These are phyloP conservation scores for Trachelus tabidus DNA, from an alignment of 2,888 invertebrate genomes.

Conservation along the genomic window DNA sequence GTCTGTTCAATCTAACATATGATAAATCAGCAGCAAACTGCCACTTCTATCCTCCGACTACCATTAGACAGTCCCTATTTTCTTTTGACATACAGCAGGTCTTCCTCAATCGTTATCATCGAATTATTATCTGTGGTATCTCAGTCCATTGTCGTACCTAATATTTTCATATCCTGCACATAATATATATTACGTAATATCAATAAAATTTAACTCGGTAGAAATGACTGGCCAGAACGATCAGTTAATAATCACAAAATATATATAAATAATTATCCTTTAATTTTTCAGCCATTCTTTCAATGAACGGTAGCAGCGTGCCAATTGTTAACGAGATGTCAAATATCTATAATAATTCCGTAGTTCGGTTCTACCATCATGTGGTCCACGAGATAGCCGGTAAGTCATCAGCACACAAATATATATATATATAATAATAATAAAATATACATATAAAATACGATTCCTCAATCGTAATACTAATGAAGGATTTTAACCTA, in stretches of 20 bases:
- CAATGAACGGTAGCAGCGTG: slow-evolving; percentile 55
- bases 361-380: slow-evolving; percentile 73
- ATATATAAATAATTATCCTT: not conserved
- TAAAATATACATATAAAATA: not conserved
- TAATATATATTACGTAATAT: not conserved
- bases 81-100: not conserved
- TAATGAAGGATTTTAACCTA: no score
- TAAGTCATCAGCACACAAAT: slow-evolving; percentile 54
- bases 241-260: no score
- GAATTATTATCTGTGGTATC: no score
- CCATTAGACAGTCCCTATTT: not conserved
- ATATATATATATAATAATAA: not conserved
- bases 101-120: not conserved
- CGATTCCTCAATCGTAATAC: not conserved
- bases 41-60: not conserved
- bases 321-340: slow-evolving; percentile 52
- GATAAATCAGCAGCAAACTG: not conserved
- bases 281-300: slow-evolving; percentile 39
- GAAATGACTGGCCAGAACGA: not conserved
- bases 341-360: slow-evolving; percentile 72
- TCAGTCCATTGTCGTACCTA: no score
- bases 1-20: not conserved
- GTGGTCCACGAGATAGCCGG: slow-evolving; percentile 77
- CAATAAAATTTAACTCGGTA: not conserved
- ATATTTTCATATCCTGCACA: no score